These are phyloP conservation scores for Myotis daubentonii DNA, from an alignment of 2,797 vertebrate genomes.

Conservation along the genomic window DNA sequence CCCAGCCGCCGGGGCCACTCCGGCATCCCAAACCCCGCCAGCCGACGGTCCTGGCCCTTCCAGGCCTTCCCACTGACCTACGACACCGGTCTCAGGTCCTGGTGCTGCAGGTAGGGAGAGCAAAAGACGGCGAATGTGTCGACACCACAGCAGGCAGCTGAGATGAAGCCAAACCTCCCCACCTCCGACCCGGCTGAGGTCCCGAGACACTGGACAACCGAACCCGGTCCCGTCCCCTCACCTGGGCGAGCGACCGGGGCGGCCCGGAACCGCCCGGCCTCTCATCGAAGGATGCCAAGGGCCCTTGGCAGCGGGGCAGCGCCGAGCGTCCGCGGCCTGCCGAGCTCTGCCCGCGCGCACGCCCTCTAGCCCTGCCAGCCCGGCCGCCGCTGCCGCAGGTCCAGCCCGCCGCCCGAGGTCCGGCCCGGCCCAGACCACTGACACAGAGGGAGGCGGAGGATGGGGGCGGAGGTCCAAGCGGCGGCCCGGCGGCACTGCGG, in stretches of 20 bases:
- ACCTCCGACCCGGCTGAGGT: neutral
- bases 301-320: neutral
- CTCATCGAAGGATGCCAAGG: neutral
- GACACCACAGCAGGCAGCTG: neutral
- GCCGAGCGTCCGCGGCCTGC: neutral
- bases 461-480: neutral
- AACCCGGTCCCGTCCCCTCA: neutral
- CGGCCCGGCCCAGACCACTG: neutral
- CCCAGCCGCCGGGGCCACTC: neutral
- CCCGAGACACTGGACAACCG: neutral
- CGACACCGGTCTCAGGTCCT: neutral
- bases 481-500: constrained; percentile 25
- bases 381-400: neutral
- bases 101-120: neutral
- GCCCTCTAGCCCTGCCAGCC: neutral
- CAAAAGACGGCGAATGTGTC: neutral
- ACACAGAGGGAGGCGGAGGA: constrained; percentile 33
- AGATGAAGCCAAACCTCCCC: neutral
- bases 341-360: neutral
- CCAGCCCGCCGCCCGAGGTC: neutral
- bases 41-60: neutral
- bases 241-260: constrained; percentile 17
- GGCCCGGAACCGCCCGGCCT: neutral
- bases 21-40: neutral
- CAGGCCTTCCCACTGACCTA: neutral